Evolutionary conservation across 2,113 vertebrate genomes (phyloP).

Genomic region (Mustela nigripes): DNA sequence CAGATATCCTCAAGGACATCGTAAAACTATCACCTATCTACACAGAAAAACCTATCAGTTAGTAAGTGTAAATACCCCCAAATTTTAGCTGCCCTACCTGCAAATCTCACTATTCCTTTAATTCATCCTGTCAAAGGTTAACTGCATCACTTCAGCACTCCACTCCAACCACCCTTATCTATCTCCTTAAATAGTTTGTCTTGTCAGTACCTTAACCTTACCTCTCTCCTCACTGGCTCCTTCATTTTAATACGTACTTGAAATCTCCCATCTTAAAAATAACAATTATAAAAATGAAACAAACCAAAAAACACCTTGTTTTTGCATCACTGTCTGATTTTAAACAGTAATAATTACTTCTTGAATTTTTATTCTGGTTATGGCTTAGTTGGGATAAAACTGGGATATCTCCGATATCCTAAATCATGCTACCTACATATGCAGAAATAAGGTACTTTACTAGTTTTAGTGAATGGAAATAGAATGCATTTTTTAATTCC

Average conservation of each 20-base stretch:
- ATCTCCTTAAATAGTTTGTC: background rate
- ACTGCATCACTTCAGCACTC: background rate
- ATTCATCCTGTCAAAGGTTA: background rate
- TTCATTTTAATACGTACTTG: slow-evolving; percentile 4
- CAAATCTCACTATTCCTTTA: background rate
- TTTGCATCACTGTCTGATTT: background rate
- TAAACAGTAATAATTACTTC: slow-evolving; percentile 43
- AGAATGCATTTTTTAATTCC: slow-evolving; percentile 16
- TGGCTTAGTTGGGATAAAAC: slow-evolving; percentile 25
- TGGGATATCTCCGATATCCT: background rate
- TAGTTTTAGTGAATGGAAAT: slow-evolving; percentile 36
- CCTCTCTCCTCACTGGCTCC: background rate
- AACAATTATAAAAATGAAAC: background rate
- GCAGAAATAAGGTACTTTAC: background rate
- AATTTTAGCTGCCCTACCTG: background rate
- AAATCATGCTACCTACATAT: background rate
- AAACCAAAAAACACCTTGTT: background rate
- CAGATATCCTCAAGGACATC: background rate
- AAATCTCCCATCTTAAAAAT: slow-evolving; percentile 46
- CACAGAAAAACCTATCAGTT: background rate
- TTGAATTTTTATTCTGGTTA: slow-evolving; percentile 32
- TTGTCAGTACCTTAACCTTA: background rate
- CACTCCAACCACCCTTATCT: background rate
- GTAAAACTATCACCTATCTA: background rate
- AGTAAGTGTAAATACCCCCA: background rate